Evolutionary conservation across 2,888 invertebrate genomes (phyloP), one percentile per base, ranked within the genome.

Genomic region (Trissonchulus latispiculum): DNA sequence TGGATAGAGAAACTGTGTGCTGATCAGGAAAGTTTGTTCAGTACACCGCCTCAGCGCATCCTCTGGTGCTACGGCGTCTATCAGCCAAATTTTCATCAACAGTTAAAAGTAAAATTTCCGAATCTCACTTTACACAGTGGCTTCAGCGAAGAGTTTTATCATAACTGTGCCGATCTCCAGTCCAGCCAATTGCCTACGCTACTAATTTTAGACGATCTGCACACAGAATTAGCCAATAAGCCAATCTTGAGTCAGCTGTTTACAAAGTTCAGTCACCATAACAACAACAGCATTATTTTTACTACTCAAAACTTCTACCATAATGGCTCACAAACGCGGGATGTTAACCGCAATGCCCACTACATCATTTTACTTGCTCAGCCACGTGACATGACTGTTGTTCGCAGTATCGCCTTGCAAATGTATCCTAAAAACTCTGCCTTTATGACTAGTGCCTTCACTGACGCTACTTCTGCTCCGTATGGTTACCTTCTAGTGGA

Each of bases 161-260:
- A n/a, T n/a, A n/a, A n/a, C n/a, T n/a, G n/a, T n/a, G n/a, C n/a
- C n/a, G n/a, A n/a, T n/a, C 18, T 32, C 32, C 66, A 64, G 15
- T 18, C 32, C 15, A 64, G 29, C 8, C 8, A 32, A 8, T 32
- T 8, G 18, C 66, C 66, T 18, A 64, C 66, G 15, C 8, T 64
- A n/a, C n/a, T 64, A 8, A 64, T 64, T 64, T 29, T 64, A 18
- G 66, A 64, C n/a, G 66, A 64, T 29, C 33, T 64, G 33, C 66
- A 64, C 33, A 29, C n/a, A 18, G n/a, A 64, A 64, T 15, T 64
- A 35, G 66, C 8, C 15, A 64, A 64, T 29, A 64, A 64, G 29
- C 66, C 8, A 8, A 32, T 64, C 32, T 29, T 64, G 8, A 29
- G 66, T 8, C 29, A 64, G 33, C 33, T 64, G 29, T 64, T 64